Base-by-base conservation (phyloP, 2,888 invertebrate species). In the Macroteleia sp. region DNA sequence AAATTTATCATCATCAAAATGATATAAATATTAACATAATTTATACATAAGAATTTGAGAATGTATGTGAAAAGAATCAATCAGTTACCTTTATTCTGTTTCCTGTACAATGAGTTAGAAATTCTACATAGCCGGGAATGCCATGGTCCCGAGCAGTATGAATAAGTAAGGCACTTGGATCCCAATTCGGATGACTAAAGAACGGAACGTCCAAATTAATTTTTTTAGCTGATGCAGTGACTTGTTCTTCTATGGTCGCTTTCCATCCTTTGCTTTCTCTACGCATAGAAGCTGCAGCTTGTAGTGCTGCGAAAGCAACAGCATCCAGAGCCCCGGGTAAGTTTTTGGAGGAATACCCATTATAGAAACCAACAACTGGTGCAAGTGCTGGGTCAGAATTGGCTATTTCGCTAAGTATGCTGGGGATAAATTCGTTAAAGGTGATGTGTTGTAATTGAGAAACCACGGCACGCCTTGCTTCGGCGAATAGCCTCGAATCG, bases 361-460 rank as follows among this genome's bases (percentile, higher is more conserved):
- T 92, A 92, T 95, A 96, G 88, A 96, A 95, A 16, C 96, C 96
- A 0, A 94, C 92, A 16, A 93, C 93, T 34, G 94, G 92, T 78
- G 93, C 93, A 46, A 96, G 88, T 75, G 94, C 94, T 0, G 94
- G 93, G 81, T 94, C 93, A 0, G 94, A 93, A 89, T 94, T 92
- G 79, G 94, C 92, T 83, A 94, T 93, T 93, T 95, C 93, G 70
- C 96, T 96, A 44, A 97, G 90, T 9, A 97, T 92, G 59, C 95
- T 94, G 0, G 96, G 96, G 67, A 97, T 91, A 91, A 96, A 97
- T 89, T 97, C 97, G 84, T 95, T 96, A 89, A 95, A 95, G 0
- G 97, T 97, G 64, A 97, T 95, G 84, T 97, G 97, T 81, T 97
- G 97, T 36, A 97, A 94, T 88, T 96, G 93, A 0, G 96, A 96